A percentile compares a stretch with the other conserved stretches of the same genome.
These are phyloP conservation scores for Austrofundulus limnaeus DNA, from an alignment of 2,113 vertebrate species.

Conservation along the genomic window DNA sequence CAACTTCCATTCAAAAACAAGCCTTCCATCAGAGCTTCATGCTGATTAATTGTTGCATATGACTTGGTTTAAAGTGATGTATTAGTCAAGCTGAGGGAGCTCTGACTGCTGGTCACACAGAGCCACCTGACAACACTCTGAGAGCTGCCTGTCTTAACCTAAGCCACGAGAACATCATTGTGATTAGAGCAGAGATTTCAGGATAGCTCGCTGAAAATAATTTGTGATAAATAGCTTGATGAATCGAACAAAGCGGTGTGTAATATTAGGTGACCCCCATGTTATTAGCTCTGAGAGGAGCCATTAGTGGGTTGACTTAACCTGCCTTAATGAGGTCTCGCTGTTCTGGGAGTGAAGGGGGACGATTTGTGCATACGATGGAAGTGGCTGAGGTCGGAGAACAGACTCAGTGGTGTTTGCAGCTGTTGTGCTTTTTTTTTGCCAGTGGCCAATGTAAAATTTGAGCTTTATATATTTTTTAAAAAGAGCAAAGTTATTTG, in stretches of 20 bases:
- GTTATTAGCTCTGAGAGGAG: conserved; percentile 76
- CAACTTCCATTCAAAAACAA: too few relatives aligned
- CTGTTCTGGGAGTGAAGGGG: conserved; percentile 65
- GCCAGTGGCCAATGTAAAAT: not conserved
- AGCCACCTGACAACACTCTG: conserved; percentile 51
- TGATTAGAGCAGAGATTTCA: conserved; percentile 60
- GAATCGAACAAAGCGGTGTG: conserved; percentile 73
- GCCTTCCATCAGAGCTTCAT: not conserved
- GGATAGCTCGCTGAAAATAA: conserved; percentile 66
- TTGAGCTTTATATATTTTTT: conserved; percentile 6
- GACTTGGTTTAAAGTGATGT: conserved; percentile 43
- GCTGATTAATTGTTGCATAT: conserved; percentile 39
- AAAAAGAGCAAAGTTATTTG: conserved; percentile 1
- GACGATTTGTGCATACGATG: conserved; percentile 56
- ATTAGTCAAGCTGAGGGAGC: conserved; percentile 42
- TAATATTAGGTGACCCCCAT: conserved; percentile 72
- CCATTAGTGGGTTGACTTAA: conserved; percentile 77
- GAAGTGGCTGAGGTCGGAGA: conserved; percentile 32
- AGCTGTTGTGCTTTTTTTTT: conserved; percentile 15
- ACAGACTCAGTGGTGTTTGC: conserved; percentile 19
- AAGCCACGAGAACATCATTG: conserved; percentile 56
- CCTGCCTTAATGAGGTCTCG: conserved; percentile 78
- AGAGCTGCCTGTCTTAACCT: conserved; percentile 54
- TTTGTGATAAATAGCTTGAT: conserved; percentile 71
- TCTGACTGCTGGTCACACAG: conserved; percentile 40